Percentiles rank a stretch among this genome's conserved stretches.
These are phyloP conservation scores for Thaumetopoea pityocampa DNA, from an alignment of 1,140 invertebrate genomes.

Conservation along the genomic window DNA sequence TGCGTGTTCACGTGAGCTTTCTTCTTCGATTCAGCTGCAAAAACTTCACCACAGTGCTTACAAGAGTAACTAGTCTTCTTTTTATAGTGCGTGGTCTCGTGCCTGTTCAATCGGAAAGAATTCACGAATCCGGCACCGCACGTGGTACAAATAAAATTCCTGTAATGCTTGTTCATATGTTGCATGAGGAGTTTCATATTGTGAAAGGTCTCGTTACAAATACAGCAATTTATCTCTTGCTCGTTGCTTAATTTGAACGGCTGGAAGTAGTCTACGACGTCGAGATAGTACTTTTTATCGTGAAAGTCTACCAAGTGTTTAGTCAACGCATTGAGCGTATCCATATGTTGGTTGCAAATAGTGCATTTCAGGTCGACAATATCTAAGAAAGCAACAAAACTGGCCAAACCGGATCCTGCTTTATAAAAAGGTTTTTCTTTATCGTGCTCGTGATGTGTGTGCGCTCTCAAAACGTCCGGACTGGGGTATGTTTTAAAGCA, in stretches of 20 bases:
- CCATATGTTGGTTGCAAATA: conserved; percentile 44
- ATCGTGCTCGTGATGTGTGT: conserved; percentile 49
- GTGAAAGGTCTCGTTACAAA: conserved; percentile 54
- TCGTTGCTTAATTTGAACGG: conserved; percentile 56
- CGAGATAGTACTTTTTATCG: conserved; percentile 54
- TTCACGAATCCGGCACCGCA: conserved; percentile 66
- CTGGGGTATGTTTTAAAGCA: conserved; percentile 58
- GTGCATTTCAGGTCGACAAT: conserved; percentile 63
- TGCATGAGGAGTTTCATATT: conserved; percentile 67
- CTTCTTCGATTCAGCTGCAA: conserved; percentile 58
- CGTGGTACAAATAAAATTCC: conserved; percentile 62
- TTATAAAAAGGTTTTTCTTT: conserved; percentile 60
- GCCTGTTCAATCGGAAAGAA: conserved; percentile 53
- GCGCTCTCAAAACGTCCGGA: conserved; percentile 40
- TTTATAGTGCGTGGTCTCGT: conserved; percentile 57
- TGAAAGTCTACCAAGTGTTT: conserved; percentile 56
- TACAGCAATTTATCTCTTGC: conserved; percentile 55
- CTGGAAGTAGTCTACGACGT: conserved; percentile 58
- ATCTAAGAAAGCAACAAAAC: conserved; percentile 59
- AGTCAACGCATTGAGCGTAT: conserved; percentile 35
- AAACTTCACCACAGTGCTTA: conserved; percentile 49
- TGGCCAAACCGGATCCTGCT: conserved; percentile 49
- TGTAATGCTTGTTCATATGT: conserved; percentile 64
- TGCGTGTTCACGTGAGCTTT: conserved; percentile 60
- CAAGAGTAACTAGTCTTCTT: conserved; percentile 57